Base-by-base conservation (phyloP, 2,888 invertebrate genomes). In the Julus scandinavius region DNA sequence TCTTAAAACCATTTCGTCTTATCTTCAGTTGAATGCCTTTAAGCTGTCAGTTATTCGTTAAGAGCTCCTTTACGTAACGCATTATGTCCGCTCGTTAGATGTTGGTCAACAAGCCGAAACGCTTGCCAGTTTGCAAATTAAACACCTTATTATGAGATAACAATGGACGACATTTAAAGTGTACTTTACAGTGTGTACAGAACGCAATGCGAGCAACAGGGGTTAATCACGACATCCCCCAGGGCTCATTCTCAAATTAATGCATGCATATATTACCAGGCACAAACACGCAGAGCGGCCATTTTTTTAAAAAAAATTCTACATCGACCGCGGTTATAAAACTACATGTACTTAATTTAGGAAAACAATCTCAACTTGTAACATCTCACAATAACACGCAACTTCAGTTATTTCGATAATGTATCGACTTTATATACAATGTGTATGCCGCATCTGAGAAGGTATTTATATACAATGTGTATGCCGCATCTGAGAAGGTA, bases 31-130 rank as follows among this genome's bases (percentile, higher is more conserved):
- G n/a, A 63, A 63, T 63, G 58, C 58, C 58, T 63, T 63, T 63
- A 63, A 63, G 58, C 58, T 63, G 58, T 63, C 58, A 63, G 58
- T 63, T 63, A 63, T 63, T 63, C 58, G 58, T 63, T 63, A 63
- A 63, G n/a, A 63, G 58, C 58, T 63, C 58, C 58, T 63, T 45
- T 63, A 63, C 58, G 58, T n/a, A 63, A 63, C 58, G 58, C 58
- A 63, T 63, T 63, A 63, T 63, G 58, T 63, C 58, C 58, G 58
- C 58, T 63, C 58, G 58, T 63, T 63, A 63, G 58, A 63, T 63
- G 58, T 63, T 63, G 58, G 58, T 63, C 58, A 63, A 63, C 58
- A 63, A 63, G 58, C 58, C 58, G 58, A 63, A 63, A 63, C 58
- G 58, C 58, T 63, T 63, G 58, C 58, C 58, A 63, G 58, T 63